Conservation (phyloP, 2,113 vertebrate genomes). For the Collichthys lucidus region DNA sequence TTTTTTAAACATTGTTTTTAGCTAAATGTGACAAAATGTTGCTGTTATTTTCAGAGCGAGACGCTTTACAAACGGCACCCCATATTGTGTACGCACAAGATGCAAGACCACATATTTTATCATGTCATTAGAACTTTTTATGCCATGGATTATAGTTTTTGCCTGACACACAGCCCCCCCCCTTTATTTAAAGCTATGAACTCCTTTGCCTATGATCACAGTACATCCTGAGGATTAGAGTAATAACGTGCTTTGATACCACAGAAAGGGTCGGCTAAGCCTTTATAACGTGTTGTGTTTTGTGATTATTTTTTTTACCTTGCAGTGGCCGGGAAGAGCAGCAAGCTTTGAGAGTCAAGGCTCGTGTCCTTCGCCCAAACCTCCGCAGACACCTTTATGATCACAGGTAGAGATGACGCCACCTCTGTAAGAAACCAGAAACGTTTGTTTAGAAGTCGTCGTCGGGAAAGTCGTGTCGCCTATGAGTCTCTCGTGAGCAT, state of each 20-base stretch:
- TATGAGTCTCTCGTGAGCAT: conserved; percentile 35
- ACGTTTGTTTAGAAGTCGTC: neutral
- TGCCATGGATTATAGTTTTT: neutral
- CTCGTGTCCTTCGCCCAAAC: conserved; percentile 96
- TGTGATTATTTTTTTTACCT: conserved; percentile 67
- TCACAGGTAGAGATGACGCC: conserved; percentile 25
- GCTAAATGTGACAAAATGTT: too few relatives aligned
- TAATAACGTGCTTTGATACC: conserved; percentile 20
- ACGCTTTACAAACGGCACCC: too few relatives aligned
- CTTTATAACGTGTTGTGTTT: conserved; percentile 3
- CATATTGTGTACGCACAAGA: too few relatives aligned
- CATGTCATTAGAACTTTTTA: neutral
- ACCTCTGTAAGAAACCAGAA: conserved; percentile 31
- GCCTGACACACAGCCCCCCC: too few relatives aligned
- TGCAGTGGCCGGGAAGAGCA: conserved; percentile 93
- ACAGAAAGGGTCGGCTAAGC: neutral
- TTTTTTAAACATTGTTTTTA: too few relatives aligned
- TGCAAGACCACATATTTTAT: neutral
- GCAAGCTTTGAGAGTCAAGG: conserved; percentile 98
- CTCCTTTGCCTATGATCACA: conserved; percentile 65
- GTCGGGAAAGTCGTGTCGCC: conserved; percentile 23
- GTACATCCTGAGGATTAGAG: conserved; percentile 38
- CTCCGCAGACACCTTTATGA: conserved; percentile 85
- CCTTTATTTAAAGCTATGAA: neutral
- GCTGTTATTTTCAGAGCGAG: too few relatives aligned